Conservation (phyloP, 2,888 invertebrate species). For the Spilarctia lutea region DNA sequence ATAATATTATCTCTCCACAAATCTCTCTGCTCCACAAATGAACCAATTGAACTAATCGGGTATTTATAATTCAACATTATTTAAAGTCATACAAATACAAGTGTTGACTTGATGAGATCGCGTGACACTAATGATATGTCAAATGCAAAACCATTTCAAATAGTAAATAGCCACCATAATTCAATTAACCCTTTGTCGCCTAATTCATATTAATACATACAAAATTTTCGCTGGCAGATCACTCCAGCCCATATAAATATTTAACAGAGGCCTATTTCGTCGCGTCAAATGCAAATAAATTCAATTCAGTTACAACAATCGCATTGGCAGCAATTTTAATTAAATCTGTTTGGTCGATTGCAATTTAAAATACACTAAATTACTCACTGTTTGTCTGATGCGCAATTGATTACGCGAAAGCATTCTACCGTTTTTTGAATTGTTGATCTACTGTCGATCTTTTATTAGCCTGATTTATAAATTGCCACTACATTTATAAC, state of each 20-base stretch:
- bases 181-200: conserved; percentile 20
- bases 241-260: conserved; percentile 46
- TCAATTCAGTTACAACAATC: conserved; percentile 52
- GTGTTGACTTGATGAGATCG: not conserved
- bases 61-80: not conserved
- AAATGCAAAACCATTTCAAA: not conserved
- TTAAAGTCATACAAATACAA: not conserved
- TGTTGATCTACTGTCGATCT: not conserved
- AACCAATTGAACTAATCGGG: too few species aligned
- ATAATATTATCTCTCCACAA: too few species aligned
- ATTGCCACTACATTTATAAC: too few species aligned
- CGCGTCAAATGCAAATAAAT: conserved; percentile 60
- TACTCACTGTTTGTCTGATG: conserved; percentile 20
- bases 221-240: conserved; percentile 39
- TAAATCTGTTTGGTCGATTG: conserved; percentile 50
- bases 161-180: not conserved
- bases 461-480: not conserved
- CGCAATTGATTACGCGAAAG: conserved; percentile 19
- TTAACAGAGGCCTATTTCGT: conserved; percentile 45
- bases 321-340: conserved; percentile 51
- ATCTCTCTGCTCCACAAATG: too few species aligned
- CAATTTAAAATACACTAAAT: conserved; percentile 49
- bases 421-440: not conserved
- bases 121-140: too few species aligned
- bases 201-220: conserved; percentile 49